Percentiles rank a stretch among this genome's conserved stretches.
Evolutionary conservation across 2,113 vertebrate genomes (phyloP).

Genomic region (Lynx canadensis): DNA sequence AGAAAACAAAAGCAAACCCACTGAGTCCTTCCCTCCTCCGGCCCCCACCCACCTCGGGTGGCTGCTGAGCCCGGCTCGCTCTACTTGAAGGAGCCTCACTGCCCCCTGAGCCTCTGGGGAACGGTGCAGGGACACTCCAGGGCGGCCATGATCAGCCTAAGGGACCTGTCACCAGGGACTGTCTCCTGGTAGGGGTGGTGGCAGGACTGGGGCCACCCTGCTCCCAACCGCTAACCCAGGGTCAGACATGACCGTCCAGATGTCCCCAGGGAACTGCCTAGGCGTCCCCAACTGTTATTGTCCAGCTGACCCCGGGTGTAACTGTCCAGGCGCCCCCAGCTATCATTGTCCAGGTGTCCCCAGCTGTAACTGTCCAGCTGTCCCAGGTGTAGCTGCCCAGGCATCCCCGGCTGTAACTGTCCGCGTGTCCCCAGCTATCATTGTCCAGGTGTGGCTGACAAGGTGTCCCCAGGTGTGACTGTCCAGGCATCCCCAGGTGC

Average conservation of each 20-base stretch:
- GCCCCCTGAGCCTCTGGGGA: accelerated
- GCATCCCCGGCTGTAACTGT: not conserved
- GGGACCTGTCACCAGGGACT: not conserved
- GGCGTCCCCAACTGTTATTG: not conserved
- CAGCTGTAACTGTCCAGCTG: accelerated
- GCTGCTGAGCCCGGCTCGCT: accelerated
- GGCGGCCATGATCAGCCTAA: accelerated
- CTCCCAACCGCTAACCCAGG: accelerated
- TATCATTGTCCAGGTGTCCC: not conserved
- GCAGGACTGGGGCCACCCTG: not conserved
- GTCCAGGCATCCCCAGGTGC: not conserved
- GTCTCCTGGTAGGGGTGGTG: not conserved
- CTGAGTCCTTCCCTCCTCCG: accelerated
- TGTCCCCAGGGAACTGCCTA: too few relatives aligned
- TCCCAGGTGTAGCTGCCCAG: not conserved
- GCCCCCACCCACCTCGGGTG: accelerated
- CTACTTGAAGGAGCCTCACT: accelerated
- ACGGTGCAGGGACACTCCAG: not conserved
- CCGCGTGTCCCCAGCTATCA: too few relatives aligned
- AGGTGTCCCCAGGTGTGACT: not conserved
- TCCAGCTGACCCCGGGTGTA: accelerated
- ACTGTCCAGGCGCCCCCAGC: not conserved
- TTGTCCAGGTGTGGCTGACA: not conserved
- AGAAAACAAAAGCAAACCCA: not conserved
- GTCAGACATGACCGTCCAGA: not conserved